These are phyloP conservation scores for Sogatella furcifera DNA, from an alignment of 1,140 invertebrate genomes.

Conservation along the genomic window DNA sequence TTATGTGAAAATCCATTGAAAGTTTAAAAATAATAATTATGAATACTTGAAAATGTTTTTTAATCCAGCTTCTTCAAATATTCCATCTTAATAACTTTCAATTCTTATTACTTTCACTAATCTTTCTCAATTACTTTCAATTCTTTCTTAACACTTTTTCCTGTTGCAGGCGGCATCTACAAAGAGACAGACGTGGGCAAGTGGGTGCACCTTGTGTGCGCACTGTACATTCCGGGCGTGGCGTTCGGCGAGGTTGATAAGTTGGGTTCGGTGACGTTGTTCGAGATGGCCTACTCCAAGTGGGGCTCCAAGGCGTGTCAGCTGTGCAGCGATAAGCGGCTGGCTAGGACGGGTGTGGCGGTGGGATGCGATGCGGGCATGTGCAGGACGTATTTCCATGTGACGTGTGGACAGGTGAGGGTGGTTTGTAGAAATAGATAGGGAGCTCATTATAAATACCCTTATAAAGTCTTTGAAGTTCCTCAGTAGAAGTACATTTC, in stretches of 20 bases:
- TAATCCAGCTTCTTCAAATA: too few species aligned
- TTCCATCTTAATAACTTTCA: too few species aligned
- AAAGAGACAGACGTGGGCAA: slow-evolving; percentile 93
- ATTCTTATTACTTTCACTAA: too few species aligned
- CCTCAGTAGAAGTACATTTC: too few species aligned
- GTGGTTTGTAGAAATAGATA: too few species aligned
- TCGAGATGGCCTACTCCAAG: slow-evolving; percentile 90
- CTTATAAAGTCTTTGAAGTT: too few species aligned
- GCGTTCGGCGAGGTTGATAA: slow-evolving; percentile 91
- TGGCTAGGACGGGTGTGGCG: slow-evolving; percentile 84
- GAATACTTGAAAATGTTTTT: too few species aligned
- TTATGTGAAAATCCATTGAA: too few species aligned
- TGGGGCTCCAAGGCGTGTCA: slow-evolving; percentile 82
- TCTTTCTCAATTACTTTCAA: too few species aligned
- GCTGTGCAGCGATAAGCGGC: slow-evolving; percentile 76
- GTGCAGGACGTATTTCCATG: slow-evolving; percentile 95
- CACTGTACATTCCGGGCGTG: slow-evolving; percentile 91
- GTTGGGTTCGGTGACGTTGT: slow-evolving; percentile 75
- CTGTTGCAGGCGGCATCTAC: slow-evolving; percentile 71
- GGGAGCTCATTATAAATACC: too few species aligned
- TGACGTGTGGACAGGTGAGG: slow-evolving; percentile 91
- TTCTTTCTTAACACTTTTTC: too few species aligned
- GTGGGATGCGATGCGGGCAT: slow-evolving; percentile 96
- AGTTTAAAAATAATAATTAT: too few species aligned
- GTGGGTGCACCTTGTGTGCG: slow-evolving; percentile 97